phyloP scores from a whole-genome alignment of 2,113 vertebrate genomes.

The Eclectus roratus region DNA sequence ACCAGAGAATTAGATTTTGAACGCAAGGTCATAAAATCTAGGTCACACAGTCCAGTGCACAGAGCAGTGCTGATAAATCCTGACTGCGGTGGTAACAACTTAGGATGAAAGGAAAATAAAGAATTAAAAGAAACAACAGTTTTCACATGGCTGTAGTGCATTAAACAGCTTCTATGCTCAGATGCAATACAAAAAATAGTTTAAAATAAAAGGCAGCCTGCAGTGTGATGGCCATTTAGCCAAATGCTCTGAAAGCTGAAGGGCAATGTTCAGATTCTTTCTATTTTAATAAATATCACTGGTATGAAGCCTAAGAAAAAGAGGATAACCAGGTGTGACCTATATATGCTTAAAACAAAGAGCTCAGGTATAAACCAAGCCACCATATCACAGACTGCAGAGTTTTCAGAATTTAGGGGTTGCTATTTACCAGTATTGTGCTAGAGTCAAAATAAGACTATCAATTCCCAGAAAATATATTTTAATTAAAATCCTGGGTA shows the following conservation, averaged over 20 bases:
- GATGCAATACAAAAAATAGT: not conserved
- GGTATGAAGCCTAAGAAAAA: not conserved
- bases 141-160: not conserved
- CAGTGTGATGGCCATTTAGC: not conserved
- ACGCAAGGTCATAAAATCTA: constrained; percentile 42
- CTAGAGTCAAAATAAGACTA: not conserved
- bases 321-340: not conserved
- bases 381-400: not conserved
- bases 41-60: constrained; percentile 57
- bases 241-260: constrained; percentile 10
- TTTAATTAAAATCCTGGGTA: not conserved
- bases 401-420: not conserved
- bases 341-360: not conserved
- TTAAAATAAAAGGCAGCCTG: not conserved
- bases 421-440: not conserved
- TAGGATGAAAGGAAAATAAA: constrained; percentile 31
- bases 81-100: constrained; percentile 34
- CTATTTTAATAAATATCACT: constrained; percentile 2
- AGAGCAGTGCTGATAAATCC: constrained; percentile 50
- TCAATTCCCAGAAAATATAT: not conserved
- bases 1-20: constrained; percentile 35
- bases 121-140: constrained; percentile 43
- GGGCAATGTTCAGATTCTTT: not conserved
- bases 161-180: not conserved
- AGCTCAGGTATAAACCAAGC: not conserved